Evolutionary conservation across 2,888 invertebrate genomes (phyloP).

Genomic region (Rhaphigaster nebulosa): DNA sequence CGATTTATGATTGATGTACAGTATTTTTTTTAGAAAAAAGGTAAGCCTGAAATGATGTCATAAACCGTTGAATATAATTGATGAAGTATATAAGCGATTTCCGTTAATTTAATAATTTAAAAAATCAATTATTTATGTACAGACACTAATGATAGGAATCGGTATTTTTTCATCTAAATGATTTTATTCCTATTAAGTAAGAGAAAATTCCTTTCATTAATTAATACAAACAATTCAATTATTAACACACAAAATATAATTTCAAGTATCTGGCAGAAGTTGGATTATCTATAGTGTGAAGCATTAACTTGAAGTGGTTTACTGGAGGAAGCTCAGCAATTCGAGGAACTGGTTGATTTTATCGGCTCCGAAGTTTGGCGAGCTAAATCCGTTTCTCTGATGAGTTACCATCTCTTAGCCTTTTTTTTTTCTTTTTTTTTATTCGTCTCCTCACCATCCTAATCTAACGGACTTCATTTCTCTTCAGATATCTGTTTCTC

Average conservation of each 20-base stretch:
- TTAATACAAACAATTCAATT: neutral
- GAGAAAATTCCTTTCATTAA: too few species aligned
- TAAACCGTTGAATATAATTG: too few species aligned
- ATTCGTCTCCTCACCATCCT: neutral
- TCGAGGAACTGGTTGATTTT: neutral
- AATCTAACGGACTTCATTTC: neutral
- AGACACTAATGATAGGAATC: too few species aligned
- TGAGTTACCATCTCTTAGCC: neutral
- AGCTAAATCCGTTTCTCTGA: constrained; percentile 2
- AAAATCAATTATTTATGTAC: too few species aligned
- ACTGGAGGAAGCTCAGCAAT: neutral
- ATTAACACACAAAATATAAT: neutral
- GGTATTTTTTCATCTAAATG: too few species aligned
- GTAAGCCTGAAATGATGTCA: too few species aligned
- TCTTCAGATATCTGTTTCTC: neutral
- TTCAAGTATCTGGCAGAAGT: neutral
- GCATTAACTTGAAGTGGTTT: neutral
- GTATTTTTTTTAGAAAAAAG: too few species aligned
- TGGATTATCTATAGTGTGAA: neutral
- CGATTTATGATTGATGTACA: too few species aligned
- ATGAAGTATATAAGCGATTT: too few species aligned
- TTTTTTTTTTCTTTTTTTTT: neutral
- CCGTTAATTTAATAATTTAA: too few species aligned
- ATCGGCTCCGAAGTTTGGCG: neutral
- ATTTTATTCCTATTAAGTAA: too few species aligned